Evolutionary conservation across 2,797 vertebrate genomes (phyloP), one percentile per base, ranked within the genome.

Genomic region (Takifugu rubripes): DNA sequence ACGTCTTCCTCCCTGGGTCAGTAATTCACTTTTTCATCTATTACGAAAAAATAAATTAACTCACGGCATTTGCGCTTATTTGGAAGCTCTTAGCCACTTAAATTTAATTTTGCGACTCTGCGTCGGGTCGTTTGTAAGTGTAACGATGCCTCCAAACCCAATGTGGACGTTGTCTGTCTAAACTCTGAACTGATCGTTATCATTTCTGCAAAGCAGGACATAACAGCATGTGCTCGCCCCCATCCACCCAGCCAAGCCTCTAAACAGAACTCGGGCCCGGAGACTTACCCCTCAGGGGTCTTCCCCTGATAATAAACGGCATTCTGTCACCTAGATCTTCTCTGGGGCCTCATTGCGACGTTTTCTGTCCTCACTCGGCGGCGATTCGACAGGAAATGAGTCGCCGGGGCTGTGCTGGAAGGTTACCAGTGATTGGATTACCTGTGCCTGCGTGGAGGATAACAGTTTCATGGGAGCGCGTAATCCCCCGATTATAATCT

Each of bases 401-500:
- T 15, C 82, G 83, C 86, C 53, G 46, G 77, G 75, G 82, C 75
- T 59, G 68, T 59, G 83, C 84, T 85, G 85, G 88, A 89, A 90
- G 87, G 92, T 92, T 72, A 89, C 76, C 82, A 85, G 88, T 91
- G 92, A 94, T 91, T 84, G 92, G 90, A 94, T 99, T 96, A 95
- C 94, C 90, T 92, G 91, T 84, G 91, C 87, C 90, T 81, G 67
- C 84, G 78, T 72, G 75, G 83, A 83, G 91, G 93, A 94, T 94
- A 91, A 93, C 87, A 87, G 92, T 92, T 93, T 92, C 92, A 89
- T 89, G 72, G 90, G 88, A 54, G 74, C 17, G 56, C 91, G 90
- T 93, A 93, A 94, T 91, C 90, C 87, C 89, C 90, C 84, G 88
- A 94, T 92, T 93, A 93, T 96, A 96, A 96, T 94, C 92, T 86